These are phyloP conservation scores for Eristalis pertinax DNA, from an alignment of 2,888 invertebrate genomes.

Conservation along the genomic window DNA sequence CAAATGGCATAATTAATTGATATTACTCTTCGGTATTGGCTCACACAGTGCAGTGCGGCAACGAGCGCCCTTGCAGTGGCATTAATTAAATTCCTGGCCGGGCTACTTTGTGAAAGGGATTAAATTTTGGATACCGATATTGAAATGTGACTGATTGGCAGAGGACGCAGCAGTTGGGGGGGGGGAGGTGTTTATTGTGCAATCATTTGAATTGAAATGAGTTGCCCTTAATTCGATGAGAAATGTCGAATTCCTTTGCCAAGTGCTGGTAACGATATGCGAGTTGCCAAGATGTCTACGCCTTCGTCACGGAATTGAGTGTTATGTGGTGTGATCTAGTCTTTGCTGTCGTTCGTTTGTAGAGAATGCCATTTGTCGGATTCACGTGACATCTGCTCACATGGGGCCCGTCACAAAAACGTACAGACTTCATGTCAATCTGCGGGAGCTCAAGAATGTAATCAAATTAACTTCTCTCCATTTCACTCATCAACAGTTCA, in stretches of 20 bases:
- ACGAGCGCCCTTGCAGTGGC: neutral
- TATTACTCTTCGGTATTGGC: conserved; percentile 21
- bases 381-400: too few relatives aligned
- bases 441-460: too few relatives aligned
- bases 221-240: neutral
- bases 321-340: too few relatives aligned
- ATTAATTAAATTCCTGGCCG: conserved; percentile 54
- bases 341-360: too few relatives aligned
- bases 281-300: too few relatives aligned
- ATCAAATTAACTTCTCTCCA: too few relatives aligned
- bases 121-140: conserved; percentile 19
- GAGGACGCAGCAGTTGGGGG: too few relatives aligned
- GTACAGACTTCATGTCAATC: too few relatives aligned
- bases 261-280: neutral
- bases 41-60: conserved; percentile 6
- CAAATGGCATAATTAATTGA: conserved; percentile 49
- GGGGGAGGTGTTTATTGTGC: neutral
- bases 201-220: conserved; percentile 7
- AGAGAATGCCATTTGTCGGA: too few relatives aligned
- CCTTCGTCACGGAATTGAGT: too few relatives aligned
- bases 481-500: too few relatives aligned
- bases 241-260: neutral
- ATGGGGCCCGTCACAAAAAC: too few relatives aligned
- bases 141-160: conserved; percentile 32
- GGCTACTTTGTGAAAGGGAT: conserved; percentile 14